Evolutionary conservation across 2,797 vertebrate genomes (phyloP).

Genomic region (Tachyglossus aculeatus): DNA sequence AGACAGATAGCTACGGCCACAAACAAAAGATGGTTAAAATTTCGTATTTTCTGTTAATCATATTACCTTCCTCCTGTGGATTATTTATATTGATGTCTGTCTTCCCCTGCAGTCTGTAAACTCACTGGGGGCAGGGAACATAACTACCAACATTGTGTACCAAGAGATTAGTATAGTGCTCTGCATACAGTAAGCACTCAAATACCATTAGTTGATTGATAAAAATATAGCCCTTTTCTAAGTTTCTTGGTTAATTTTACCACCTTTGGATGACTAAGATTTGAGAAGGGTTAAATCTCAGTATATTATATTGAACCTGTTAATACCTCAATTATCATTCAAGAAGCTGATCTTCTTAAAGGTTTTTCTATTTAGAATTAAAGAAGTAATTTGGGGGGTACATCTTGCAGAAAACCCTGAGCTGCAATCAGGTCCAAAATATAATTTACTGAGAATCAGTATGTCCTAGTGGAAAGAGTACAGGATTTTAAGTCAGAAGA

Average conservation of each 20-base stretch:
- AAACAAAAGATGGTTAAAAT: accelerated
- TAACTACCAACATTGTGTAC: too few relatives aligned
- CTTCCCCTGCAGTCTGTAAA: too few relatives aligned
- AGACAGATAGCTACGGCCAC: background rate
- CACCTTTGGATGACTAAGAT: background rate
- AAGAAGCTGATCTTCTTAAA: background rate
- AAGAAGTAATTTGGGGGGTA: background rate
- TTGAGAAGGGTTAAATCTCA: background rate
- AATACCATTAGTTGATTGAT: too few relatives aligned
- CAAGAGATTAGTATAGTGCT: too few relatives aligned
- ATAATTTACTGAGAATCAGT: too few relatives aligned
- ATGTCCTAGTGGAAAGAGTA: too few relatives aligned
- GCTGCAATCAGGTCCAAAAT: background rate
- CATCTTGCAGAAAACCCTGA: constrained; percentile 6
- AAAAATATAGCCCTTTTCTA: background rate
- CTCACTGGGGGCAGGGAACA: too few relatives aligned
- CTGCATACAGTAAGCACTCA: too few relatives aligned
- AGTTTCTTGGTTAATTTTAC: background rate
- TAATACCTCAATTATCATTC: background rate
- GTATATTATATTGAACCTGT: background rate
- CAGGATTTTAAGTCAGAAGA: too few relatives aligned
- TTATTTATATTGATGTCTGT: too few relatives aligned
- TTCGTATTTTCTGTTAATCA: background rate
- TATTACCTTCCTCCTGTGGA: background rate
- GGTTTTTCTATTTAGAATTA: constrained; percentile 3